Evolutionary conservation across 30 jellyfish, hydroid and myxozoan genomes (phyloP).

Genomic region (Hydractinia echinata): DNA sequence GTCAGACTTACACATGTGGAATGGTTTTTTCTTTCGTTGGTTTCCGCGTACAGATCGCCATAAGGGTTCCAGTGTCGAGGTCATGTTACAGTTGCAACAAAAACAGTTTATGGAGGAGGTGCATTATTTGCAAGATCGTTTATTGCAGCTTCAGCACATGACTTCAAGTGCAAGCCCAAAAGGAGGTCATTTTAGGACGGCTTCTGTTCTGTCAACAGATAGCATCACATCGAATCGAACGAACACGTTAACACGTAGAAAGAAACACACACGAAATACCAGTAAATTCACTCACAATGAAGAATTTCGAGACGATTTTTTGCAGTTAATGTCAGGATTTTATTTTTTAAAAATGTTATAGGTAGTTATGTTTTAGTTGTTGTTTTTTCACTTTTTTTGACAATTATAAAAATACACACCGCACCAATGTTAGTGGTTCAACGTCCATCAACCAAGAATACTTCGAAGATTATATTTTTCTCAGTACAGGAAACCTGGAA

Average conservation of each 20-base stretch:
- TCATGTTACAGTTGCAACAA: conserved; percentile 66
- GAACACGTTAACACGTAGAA: neutral
- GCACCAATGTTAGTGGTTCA: no score
- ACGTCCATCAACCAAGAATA: no score
- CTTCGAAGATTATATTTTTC: no score
- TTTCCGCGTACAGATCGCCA: conserved; percentile 55
- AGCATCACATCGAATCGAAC: neutral
- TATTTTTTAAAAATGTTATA: conserved; percentile 19
- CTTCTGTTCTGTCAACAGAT: neutral
- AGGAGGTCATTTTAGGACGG: neutral
- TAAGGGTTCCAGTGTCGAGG: conserved; percentile 57
- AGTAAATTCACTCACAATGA: neutral
- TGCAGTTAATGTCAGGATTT: conserved; percentile 17
- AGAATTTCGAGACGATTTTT: neutral
- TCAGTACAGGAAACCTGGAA: no score
- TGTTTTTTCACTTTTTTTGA: neutral
- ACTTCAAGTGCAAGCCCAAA: neutral
- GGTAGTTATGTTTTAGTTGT: neutral
- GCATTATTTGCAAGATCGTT: conserved; percentile 65
- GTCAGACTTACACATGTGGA: conserved; percentile 40
- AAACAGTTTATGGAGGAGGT: conserved; percentile 62
- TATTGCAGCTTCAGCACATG: conserved; percentile 42
- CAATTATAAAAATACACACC: no score
- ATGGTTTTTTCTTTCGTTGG: conserved; percentile 70
- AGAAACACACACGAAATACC: neutral